Conservation (phyloP, 2,797 vertebrate genomes). For the Carapus acus region DNA sequence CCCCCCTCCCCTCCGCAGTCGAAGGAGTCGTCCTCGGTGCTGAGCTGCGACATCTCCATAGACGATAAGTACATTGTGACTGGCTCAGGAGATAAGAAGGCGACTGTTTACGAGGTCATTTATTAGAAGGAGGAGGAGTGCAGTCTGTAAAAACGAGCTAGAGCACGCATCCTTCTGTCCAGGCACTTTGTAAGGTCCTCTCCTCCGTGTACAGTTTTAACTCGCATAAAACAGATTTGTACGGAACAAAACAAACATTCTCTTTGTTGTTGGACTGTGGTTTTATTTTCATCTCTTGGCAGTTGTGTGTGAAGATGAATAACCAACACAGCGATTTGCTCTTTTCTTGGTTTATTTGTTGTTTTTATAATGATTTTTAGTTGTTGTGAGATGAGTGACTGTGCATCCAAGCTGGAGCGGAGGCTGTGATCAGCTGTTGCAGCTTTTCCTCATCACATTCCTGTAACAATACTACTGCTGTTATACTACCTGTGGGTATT, state of each 20-base stretch:
- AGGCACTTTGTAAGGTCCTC: conserved; percentile 8
- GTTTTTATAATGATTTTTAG: conserved; percentile 22
- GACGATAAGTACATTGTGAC: conserved; percentile 83
- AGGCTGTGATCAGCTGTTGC: conserved; percentile 6
- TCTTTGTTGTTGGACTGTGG: conserved; percentile 23
- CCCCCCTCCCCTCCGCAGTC: conserved; percentile 72
- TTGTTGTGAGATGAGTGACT: conserved; percentile 34
- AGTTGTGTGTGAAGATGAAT: conserved; percentile 28
- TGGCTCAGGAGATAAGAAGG: conserved; percentile 80
- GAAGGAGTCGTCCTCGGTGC: conserved; percentile 79
- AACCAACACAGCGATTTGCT: conserved; percentile 48
- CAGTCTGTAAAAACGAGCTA: not conserved
- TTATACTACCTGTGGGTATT: conserved; percentile 11
- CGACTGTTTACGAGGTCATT: conserved; percentile 81
- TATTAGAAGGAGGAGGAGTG: conserved; percentile 64
- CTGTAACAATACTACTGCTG: conserved; percentile 10
- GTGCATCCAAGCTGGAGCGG: conserved; percentile 24
- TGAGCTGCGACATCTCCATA: conserved; percentile 81
- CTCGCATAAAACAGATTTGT: conserved; percentile 44
- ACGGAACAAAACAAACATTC: conserved; percentile 40
- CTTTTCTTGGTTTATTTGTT: conserved; percentile 9
- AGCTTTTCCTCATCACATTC: conserved; percentile 23
- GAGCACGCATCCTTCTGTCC: conserved; percentile 13
- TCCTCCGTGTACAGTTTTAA: conserved; percentile 37
- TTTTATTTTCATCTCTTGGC: conserved; percentile 31